These are phyloP conservation scores for Latheticus oryzae DNA, from an alignment of 2,888 invertebrate genomes.

Conservation along the genomic window DNA sequence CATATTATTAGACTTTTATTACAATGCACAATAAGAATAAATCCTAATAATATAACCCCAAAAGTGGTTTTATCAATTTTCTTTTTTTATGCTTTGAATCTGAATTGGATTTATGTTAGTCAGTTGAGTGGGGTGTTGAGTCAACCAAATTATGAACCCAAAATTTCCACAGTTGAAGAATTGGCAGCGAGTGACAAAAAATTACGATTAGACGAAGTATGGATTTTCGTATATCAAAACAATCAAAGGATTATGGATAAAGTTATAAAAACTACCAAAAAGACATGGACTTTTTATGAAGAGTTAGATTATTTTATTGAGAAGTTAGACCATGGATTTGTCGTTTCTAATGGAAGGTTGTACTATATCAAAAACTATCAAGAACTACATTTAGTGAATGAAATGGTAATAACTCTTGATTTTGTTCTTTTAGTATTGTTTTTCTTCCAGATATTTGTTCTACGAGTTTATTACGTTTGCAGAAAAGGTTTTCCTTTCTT, in stretches of 20 bases:
- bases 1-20: too few species aligned
- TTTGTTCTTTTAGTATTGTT: too few species aligned
- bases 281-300: neutral
- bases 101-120: constrained; percentile 16
- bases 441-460: too few species aligned
- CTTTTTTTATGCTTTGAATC: constrained; percentile 1
- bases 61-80: neutral
- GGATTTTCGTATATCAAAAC: too few species aligned
- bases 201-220: too few species aligned
- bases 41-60: too few species aligned
- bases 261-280: too few species aligned
- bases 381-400: neutral
- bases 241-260: too few species aligned
- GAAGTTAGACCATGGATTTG: neutral
- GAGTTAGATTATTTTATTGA: neutral
- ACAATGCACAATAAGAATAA: too few species aligned
- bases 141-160: constrained; percentile 12
- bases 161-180: constrained; percentile 1
- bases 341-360: neutral
- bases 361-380: neutral
- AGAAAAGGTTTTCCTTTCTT: constrained; percentile 7
- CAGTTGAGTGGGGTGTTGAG: constrained; percentile 14
- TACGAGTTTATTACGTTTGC: too few species aligned
- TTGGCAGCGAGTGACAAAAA: neutral
- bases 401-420: too few species aligned